Conservation (phyloP, 1,140 invertebrate species). For the Pseudomyrmex dendroicus region DNA sequence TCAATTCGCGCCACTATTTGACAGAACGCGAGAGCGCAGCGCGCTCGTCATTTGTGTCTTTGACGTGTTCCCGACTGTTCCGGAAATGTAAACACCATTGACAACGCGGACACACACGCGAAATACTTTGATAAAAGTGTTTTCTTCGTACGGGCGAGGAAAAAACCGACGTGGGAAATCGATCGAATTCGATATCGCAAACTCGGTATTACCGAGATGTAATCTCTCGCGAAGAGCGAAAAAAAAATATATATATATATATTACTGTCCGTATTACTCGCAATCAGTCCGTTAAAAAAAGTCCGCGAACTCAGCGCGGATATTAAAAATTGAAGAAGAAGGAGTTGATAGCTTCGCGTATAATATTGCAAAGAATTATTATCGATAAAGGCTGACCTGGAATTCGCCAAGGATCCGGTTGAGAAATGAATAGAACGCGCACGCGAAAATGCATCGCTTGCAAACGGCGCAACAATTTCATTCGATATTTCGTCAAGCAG, state of each 20-base stretch:
- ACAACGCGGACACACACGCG: neutral
- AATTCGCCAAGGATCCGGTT: slow-evolving; percentile 17
- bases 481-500: slow-evolving; percentile 28
- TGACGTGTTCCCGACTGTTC: slow-evolving; percentile 13
- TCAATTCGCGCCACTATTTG: slow-evolving; percentile 57
- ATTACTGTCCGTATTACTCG: too few relatives aligned
- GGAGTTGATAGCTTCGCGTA: neutral
- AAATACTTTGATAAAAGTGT: neutral
- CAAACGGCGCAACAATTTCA: slow-evolving; percentile 20
- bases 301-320: neutral
- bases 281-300: neutral
- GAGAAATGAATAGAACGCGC: slow-evolving; percentile 20
- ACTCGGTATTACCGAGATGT: neutral
- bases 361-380: slow-evolving; percentile 23
- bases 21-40: slow-evolving; percentile 9
- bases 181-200: neutral
- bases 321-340: neutral
- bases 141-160: neutral
- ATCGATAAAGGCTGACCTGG: neutral
- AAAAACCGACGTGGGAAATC: neutral
- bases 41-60: slow-evolving; percentile 15
- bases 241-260: too few relatives aligned
- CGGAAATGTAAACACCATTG: neutral
- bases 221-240: too few relatives aligned
- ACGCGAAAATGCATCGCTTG: slow-evolving; percentile 7